A percentile compares a stretch with the other conserved stretches of the same genome.
phyloP scores from a whole-genome alignment of 2,888 invertebrate genomes.

The Ethmia dodecea region DNA sequence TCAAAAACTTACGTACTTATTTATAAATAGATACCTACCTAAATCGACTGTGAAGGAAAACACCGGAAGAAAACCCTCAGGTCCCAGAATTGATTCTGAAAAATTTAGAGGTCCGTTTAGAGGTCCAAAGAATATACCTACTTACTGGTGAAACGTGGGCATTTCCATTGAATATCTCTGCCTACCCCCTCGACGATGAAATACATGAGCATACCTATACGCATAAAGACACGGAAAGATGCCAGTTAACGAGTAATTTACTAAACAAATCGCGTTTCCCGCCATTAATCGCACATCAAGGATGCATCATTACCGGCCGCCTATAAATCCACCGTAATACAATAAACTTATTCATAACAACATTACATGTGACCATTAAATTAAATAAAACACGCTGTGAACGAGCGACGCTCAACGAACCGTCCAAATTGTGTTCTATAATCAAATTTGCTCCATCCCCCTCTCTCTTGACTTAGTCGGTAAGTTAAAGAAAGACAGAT shows the following conservation, averaged over 20 bases:
- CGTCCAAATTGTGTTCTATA: constrained; percentile 41
- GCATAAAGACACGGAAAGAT: background rate
- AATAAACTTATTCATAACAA: constrained; percentile 67
- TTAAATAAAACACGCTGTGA: constrained; percentile 70
- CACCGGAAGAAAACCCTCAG: too few relatives aligned
- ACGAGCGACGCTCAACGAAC: constrained; percentile 35
- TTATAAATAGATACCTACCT: too few relatives aligned
- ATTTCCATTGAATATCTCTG: background rate
- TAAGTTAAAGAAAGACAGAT: constrained; percentile 31
- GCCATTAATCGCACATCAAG: constrained; percentile 22
- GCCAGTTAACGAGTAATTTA: constrained; percentile 21
- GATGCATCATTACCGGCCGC: constrained; percentile 49
- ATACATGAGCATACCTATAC: background rate
- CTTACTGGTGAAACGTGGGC: background rate
- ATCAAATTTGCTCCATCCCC: constrained; percentile 32
- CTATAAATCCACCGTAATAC: constrained; percentile 56
- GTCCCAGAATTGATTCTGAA: too few relatives aligned
- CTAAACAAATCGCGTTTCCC: constrained; percentile 29
- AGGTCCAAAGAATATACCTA: too few relatives aligned
- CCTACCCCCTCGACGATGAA: background rate
- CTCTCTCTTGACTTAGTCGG: constrained; percentile 13
- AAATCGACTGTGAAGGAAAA: too few relatives aligned
- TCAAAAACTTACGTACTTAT: too few relatives aligned
- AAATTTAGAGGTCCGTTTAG: too few relatives aligned
- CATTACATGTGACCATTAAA: constrained; percentile 58